phyloP scores from a whole-genome alignment of 2,888 invertebrate species.

The Sipunculus nudus region DNA sequence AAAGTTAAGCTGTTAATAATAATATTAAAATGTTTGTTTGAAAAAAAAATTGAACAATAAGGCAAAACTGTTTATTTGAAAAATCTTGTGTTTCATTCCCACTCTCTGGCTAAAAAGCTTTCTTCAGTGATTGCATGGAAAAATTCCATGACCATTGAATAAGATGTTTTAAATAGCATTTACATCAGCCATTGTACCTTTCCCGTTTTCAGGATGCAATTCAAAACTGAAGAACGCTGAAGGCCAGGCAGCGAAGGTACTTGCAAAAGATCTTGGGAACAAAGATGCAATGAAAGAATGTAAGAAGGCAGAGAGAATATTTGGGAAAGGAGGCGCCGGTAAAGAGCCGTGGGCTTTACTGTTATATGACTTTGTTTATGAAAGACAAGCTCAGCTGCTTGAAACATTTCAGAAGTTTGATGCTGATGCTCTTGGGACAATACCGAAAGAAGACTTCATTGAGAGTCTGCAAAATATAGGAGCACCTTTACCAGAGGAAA shows the following conservation, averaged over 20 bases:
- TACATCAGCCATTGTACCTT: background rate
- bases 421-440: constrained; percentile 52
- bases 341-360: constrained; percentile 62
- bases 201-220: constrained; percentile 64
- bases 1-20: no score
- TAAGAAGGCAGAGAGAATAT: constrained; percentile 64
- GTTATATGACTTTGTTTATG: constrained; percentile 62
- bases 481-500: constrained; percentile 56
- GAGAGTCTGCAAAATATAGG: constrained; percentile 53
- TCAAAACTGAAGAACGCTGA: constrained; percentile 66
- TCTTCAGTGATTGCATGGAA: no score
- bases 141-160: no score
- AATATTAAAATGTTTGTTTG: no score
- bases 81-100: no score
- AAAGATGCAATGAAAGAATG: constrained; percentile 65
- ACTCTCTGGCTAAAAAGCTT: no score
- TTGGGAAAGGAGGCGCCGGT: constrained; percentile 62
- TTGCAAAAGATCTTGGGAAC: constrained; percentile 64
- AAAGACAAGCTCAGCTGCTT: constrained; percentile 47
- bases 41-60: no score
- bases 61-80: no score
- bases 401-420: constrained; percentile 59
- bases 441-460: constrained; percentile 55
- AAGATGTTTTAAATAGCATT: no score
- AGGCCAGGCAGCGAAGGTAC: constrained; percentile 55